A percentile compares a stretch with the other conserved stretches of the same genome.
phyloP scores from a whole-genome alignment of 2,888 invertebrate species.

The Biston stratarius region DNA sequence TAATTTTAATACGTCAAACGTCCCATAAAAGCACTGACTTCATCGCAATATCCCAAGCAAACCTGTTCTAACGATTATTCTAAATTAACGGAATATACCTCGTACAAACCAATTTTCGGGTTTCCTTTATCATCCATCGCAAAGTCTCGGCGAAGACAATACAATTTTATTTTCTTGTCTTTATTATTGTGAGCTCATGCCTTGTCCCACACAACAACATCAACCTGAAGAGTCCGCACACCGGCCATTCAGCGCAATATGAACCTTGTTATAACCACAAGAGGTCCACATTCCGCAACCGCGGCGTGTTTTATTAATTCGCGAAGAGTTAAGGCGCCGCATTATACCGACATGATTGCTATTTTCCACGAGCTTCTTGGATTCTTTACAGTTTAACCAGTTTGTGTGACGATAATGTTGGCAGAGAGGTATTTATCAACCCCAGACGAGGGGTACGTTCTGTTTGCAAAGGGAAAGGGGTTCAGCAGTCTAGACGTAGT shows the following conservation, averaged over 20 bases:
- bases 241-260: slow-evolving; percentile 58
- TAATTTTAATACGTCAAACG: too few species aligned
- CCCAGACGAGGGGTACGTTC: neutral
- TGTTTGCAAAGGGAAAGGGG: neutral
- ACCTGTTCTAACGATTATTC: too few species aligned
- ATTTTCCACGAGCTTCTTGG: slow-evolving; percentile 35
- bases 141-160: too few species aligned
- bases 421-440: neutral
- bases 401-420: slow-evolving; percentile 20
- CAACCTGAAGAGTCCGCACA: slow-evolving; percentile 24
- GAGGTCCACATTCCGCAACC: slow-evolving; percentile 51
- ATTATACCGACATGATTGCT: slow-evolving; percentile 42
- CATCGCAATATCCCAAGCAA: too few species aligned
- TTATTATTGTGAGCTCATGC: neutral
- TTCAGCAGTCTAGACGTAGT: neutral
- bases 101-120: too few species aligned
- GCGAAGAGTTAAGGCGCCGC: slow-evolving; percentile 43
- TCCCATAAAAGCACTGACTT: too few species aligned
- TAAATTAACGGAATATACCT: too few species aligned
- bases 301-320: slow-evolving; percentile 53
- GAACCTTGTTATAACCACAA: slow-evolving; percentile 54
- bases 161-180: too few species aligned
- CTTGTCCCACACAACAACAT: slow-evolving; percentile 8
- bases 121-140: too few species aligned
- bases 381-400: slow-evolving; percentile 28